phyloP scores from a whole-genome alignment of 2,113 vertebrate species.

The Proterorhinus semilunaris region DNA sequence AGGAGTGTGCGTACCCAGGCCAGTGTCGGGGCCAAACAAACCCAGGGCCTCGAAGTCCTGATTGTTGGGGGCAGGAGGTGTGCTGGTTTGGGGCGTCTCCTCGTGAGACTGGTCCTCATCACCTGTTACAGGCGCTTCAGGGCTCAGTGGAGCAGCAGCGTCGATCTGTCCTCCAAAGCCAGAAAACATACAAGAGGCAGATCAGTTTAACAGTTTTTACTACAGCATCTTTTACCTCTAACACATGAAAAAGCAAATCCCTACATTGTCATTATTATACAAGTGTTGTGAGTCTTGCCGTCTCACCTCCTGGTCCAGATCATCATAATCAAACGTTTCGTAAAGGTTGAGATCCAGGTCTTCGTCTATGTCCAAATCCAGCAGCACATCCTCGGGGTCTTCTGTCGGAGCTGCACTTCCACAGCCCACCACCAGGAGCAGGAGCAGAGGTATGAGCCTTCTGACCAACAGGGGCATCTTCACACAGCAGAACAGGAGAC shows the following conservation, averaged over 20 bases:
- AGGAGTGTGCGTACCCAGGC: neutral
- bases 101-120: neutral
- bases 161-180: neutral
- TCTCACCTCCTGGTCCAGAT: conserved; percentile 67
- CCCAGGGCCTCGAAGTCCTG: neutral
- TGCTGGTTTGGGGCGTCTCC: neutral
- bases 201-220: no score
- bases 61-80: neutral
- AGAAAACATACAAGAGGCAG: neutral
- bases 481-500: neutral
- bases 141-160: neutral
- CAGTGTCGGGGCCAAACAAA: conserved; percentile 3
- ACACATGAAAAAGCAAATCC: no score
- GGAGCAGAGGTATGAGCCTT: neutral
- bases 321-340: conserved; percentile 69
- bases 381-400: conserved; percentile 11
- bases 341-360: conserved; percentile 69
- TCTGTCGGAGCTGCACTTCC: conserved; percentile 31
- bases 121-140: neutral
- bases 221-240: no score
- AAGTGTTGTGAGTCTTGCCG: neutral
- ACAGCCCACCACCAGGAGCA: conserved; percentile 35
- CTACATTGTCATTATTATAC: no score
- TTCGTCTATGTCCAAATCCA: conserved; percentile 66
- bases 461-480: conserved; percentile 34